phyloP scores from a whole-genome alignment of 2,113 vertebrate genomes.

The Macheiramphus alcinus region DNA sequence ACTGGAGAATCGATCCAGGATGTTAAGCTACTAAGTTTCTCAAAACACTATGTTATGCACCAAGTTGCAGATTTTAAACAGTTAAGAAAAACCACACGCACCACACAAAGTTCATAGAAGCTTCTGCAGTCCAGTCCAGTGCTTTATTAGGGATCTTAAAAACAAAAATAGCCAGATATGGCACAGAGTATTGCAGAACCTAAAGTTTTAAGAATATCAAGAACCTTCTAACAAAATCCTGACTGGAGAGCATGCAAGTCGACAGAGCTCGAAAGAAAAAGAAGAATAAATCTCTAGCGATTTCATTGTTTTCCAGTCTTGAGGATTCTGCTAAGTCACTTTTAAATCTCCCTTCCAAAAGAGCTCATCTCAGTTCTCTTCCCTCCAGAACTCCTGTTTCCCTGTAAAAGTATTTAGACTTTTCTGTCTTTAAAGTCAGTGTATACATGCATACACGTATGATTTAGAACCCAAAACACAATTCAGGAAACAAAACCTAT shows the following conservation, averaged over 20 bases:
- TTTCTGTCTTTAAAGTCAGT: neutral
- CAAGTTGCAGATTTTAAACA: neutral
- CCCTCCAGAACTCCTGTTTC: neutral
- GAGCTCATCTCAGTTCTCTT: neutral
- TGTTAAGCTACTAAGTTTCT: neutral
- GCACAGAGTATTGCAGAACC: neutral
- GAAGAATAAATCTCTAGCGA: neutral
- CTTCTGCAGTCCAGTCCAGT: neutral
- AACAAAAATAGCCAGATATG: neutral
- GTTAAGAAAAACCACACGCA: neutral
- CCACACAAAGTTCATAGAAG: neutral
- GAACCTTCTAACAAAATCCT: neutral
- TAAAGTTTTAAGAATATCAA: neutral
- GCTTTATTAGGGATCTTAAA: neutral
- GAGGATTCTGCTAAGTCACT: neutral
- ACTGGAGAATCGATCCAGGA: neutral
- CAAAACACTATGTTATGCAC: neutral
- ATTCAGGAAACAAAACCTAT: neutral
- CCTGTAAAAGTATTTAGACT: neutral
- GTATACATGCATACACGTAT: neutral
- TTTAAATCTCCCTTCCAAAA: neutral
- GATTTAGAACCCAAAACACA: neutral
- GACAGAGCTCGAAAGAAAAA: neutral
- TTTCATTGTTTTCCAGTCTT: neutral
- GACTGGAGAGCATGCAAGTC: neutral